Base-by-base conservation (phyloP, 2,113 vertebrate species). In the Carassius auratus region DNA sequence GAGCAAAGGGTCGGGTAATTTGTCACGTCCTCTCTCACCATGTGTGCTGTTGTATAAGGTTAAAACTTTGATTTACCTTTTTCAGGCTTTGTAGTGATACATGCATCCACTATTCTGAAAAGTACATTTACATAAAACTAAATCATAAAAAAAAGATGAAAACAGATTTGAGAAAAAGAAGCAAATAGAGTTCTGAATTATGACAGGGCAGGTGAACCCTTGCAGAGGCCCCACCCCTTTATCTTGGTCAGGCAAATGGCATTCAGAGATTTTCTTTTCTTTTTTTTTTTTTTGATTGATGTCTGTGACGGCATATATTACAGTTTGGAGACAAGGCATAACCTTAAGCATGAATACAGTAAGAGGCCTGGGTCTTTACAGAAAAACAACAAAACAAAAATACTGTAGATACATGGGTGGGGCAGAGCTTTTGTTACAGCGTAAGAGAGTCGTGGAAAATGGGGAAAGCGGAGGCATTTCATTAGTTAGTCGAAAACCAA, bases 131-230 rank as follows among this genome's bases (percentile, higher is more conserved):
- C 94, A 95, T 93, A 93, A 94, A 92, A 92, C 91, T 91, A 90
- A 93, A 93, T 90, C 86, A 76, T 57, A 85, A 74, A 68, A 74
- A 68, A 76, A 50, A 50, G 48, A 50, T 50, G 48, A 50, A 50
- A 50, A 50, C 48, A 13, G 71, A 88, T 52, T 23, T 57, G 83
- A 89, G 57, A 79, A 57, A 90, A 92, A 87, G 94, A 92, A 96
- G 92, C 94, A 94, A 45, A 92, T 93, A 93, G 89, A 94, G 96
- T 96, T 94, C 94, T 95, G 94, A 93, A 86, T 90, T 90, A 90
- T 93, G 93, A 92, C 92, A 93, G 92, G 94, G 95, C 92, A 92
- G 90, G 78, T 81, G 92, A 92, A 90, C 89, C 94, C 86, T 95
- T 95, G 93, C 93, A 93, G 93, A 90, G 92, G 90, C 93, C 92